Evolutionary conservation across 2,113 vertebrate genomes (phyloP), one percentile per base, ranked within the genome.

Genomic region (Syngnathus typhle): DNA sequence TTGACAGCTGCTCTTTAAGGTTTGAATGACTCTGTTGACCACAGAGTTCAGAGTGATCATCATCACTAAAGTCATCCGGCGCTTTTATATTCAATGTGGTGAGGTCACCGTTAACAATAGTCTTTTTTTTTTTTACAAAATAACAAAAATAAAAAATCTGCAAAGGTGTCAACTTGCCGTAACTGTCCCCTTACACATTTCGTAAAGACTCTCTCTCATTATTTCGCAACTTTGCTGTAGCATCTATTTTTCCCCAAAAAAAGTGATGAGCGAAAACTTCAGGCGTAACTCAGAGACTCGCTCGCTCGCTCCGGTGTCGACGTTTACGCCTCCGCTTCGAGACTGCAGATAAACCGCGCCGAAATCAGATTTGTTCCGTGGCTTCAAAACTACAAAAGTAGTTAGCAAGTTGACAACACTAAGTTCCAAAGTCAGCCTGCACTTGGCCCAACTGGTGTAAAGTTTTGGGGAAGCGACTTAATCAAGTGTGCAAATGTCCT

Each of bases 1-100:
- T 55, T 83, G 76, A 84, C 83, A 90, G 82, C 74, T 79, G 63
- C 77, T 85, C 85, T 80, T 80, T 81, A 78, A 84, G 79, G 75
- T 77, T 78, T 77, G 71, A 84, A 81, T 75, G 82, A 81, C 72
- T 84, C 77, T 64, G 76, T 78, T 86, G 88, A 79, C 82, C 82
- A 83, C 83, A 82, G 85, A 83, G 81, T 82, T 71, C 23, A 6
- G 76, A 73, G 76, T 44, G 79, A 83, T 76, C 75, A 83, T 86
- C 83, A 85, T 80, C 72, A 72, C 86, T 87, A 77, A 32, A 81
- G 83, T 72, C 74, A 55, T 15, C 60, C 61, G 38, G n/a, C 46
- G 51, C 61, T 77, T 61, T 66, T 69, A 70, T 75, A 60, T 68
- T 60, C 64, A 2, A 60, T 67, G 61, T 37, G 71, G 58, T 68